phyloP scores from a whole-genome alignment of 2,888 invertebrate species.

The Drosophila melanocephala region DNA sequence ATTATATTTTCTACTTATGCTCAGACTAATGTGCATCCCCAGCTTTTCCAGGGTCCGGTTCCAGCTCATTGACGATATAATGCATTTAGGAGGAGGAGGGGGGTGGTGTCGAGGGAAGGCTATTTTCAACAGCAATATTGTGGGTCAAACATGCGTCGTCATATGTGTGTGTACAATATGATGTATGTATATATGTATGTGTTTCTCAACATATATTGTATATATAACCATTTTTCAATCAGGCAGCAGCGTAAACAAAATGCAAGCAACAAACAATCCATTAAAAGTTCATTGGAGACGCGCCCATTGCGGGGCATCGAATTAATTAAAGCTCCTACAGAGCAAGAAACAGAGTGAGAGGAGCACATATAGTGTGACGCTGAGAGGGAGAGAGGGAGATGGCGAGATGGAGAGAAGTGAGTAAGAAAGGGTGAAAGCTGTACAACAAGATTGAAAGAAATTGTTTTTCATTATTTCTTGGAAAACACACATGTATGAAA shows the following conservation, averaged over 20 bases:
- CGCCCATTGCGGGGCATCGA: constrained; percentile 72
- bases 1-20: constrained; percentile 23
- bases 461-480: constrained; percentile 60
- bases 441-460: constrained; percentile 55
- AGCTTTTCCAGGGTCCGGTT: constrained; percentile 43
- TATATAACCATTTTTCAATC: constrained; percentile 66
- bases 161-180: constrained; percentile 19
- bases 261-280: constrained; percentile 66
- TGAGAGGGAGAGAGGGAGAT: not conserved
- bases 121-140: constrained; percentile 61
- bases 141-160: constrained; percentile 64
- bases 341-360: not conserved
- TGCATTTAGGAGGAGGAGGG: constrained; percentile 7
- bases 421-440: constrained; percentile 49
- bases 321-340: constrained; percentile 67
- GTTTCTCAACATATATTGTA: constrained; percentile 5
- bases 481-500: constrained; percentile 46
- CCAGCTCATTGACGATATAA: constrained; percentile 65
- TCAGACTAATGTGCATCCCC: constrained; percentile 24
- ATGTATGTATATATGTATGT: constrained; percentile 20
- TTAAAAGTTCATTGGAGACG: constrained; percentile 67
- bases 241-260: constrained; percentile 66
- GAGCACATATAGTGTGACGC: not conserved
- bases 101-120: not conserved
- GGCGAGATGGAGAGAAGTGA: constrained; percentile 5